phyloP scores from a whole-genome alignment of 1,140 invertebrate genomes.

The Ylistrum balloti region DNA sequence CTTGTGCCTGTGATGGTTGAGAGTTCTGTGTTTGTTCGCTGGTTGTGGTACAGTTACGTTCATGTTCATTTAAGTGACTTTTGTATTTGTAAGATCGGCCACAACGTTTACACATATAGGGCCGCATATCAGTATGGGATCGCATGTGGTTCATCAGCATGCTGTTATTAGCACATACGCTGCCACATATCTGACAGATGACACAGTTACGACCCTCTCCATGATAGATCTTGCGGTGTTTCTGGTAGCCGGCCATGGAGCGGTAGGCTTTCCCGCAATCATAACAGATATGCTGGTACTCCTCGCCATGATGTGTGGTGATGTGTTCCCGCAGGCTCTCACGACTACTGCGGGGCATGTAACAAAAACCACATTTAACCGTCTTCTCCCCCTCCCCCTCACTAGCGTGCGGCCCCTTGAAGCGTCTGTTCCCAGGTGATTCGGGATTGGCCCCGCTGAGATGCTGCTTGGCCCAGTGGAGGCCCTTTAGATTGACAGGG shows the following conservation, averaged over 20 bases:
- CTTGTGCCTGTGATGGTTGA: background rate
- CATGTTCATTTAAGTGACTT: conserved; percentile 10
- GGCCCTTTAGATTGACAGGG: conserved; percentile 24
- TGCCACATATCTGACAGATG: conserved; percentile 15
- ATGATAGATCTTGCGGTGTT: conserved; percentile 31
- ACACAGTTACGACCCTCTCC: background rate
- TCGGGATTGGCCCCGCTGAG: background rate
- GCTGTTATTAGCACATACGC: background rate
- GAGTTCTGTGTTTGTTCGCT: background rate
- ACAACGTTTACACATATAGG: conserved; percentile 31
- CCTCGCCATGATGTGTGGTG: conserved; percentile 1
- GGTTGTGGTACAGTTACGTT: background rate
- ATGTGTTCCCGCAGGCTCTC: conserved; percentile 20
- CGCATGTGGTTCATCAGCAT: conserved; percentile 24
- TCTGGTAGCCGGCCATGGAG: conserved; percentile 22
- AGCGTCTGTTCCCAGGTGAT: background rate
- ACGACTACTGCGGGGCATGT: background rate
- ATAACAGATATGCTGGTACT: conserved; percentile 12
- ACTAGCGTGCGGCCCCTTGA: background rate
- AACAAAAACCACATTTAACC: background rate
- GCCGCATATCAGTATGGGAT: background rate
- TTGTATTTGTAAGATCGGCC: conserved; percentile 38
- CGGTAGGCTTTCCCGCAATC: conserved; percentile 12
- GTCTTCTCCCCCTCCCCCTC: background rate
- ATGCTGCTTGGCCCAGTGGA: conserved; percentile 23